Evolutionary conservation across 2,888 invertebrate species (phyloP).

Genomic region (Actias luna): DNA sequence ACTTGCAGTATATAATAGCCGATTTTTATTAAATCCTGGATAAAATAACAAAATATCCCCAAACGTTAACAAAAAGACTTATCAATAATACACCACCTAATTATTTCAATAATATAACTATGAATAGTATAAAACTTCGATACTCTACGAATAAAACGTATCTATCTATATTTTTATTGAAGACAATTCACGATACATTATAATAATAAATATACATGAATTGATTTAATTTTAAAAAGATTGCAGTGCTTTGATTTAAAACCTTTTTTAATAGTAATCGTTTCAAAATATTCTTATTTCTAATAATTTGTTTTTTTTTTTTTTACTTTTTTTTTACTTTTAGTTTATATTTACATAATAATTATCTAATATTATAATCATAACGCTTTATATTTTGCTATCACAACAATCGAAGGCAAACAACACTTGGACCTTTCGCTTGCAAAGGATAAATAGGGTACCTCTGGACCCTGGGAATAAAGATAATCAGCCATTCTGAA

Average conservation of each 20-base stretch:
- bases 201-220: constrained; percentile 18
- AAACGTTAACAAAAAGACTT: background rate
- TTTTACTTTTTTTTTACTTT: constrained; percentile 23
- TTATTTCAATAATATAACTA: background rate
- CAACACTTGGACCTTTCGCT: constrained; percentile 75
- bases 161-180: background rate
- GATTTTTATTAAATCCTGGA: constrained; percentile 16
- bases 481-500: constrained; percentile 13
- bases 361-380: constrained; percentile 35
- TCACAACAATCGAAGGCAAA: constrained; percentile 80
- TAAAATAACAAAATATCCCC: constrained; percentile 52
- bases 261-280: background rate
- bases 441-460: constrained; percentile 55
- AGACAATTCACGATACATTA: no score
- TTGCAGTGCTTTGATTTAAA: background rate
- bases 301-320: constrained; percentile 15
- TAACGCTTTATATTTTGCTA: constrained; percentile 54
- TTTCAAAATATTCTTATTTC: constrained; percentile 28
- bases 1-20: background rate
- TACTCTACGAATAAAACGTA: background rate
- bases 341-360: constrained; percentile 31
- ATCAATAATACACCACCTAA: background rate
- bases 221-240: constrained; percentile 2
- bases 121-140: background rate
- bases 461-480: constrained; percentile 25